Conservation (phyloP, 2,888 invertebrate species). For the Troides aeacus region DNA sequence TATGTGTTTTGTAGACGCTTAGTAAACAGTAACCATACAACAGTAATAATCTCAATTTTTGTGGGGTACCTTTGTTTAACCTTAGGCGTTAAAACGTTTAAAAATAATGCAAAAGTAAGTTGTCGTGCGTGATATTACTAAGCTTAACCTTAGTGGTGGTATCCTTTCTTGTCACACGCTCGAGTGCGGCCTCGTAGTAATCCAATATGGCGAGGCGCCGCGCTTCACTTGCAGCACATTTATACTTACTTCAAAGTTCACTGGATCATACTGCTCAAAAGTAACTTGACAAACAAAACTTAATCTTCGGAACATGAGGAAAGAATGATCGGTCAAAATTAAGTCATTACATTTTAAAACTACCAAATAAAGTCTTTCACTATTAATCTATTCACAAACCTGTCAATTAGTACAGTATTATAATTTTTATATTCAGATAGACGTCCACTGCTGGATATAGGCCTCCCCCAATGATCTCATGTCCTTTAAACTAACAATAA, state of each 20-base stretch:
- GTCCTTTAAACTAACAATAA: no score
- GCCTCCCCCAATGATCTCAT: no score
- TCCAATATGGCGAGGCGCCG: slow-evolving; percentile 67
- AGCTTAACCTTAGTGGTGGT: slow-evolving; percentile 66
- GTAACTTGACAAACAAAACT: neutral
- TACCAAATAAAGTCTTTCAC: neutral
- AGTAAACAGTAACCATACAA: no score
- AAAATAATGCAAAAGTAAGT: slow-evolving; percentile 34
- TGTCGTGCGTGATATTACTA: slow-evolving; percentile 58
- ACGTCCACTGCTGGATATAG: no score
- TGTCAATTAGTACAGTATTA: no score
- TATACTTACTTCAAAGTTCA: slow-evolving; percentile 41
- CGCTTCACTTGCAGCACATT: slow-evolving; percentile 61
- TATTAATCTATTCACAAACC: no score
- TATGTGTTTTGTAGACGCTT: no score
- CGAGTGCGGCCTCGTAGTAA: slow-evolving; percentile 69
- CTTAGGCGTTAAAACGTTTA: slow-evolving; percentile 26
- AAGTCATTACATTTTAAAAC: neutral
- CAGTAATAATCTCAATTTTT: neutral
- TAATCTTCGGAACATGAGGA: neutral
- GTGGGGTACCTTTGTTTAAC: slow-evolving; percentile 25
- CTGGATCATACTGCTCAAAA: neutral
- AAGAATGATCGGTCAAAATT: neutral
- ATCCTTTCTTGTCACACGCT: slow-evolving; percentile 66
- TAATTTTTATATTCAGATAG: no score